Percentiles rank a stretch among this genome's conserved stretches.
phyloP scores from a whole-genome alignment of 2,888 invertebrate genomes.

The Peribatodes rhomboidaria region DNA sequence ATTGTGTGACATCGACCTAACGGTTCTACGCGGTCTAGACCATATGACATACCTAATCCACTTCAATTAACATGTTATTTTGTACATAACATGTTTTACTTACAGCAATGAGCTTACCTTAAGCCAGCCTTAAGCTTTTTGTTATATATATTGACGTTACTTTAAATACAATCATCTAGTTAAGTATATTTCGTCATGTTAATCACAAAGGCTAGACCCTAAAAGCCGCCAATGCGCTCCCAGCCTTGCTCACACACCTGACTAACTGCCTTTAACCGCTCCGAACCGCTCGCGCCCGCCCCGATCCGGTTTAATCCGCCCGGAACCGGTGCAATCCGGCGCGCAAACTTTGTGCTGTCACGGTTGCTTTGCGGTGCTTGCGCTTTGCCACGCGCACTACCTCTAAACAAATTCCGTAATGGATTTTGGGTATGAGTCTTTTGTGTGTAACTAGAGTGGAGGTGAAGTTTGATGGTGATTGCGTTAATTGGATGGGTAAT shows the following conservation, averaged over 20 bases:
- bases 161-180: neutral
- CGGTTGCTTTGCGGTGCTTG: conserved; percentile 76
- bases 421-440: conserved; percentile 50
- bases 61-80: too few species aligned
- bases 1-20: neutral
- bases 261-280: conserved; percentile 65
- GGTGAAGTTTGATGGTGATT: conserved; percentile 8
- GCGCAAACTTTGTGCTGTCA: conserved; percentile 77
- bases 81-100: too few species aligned
- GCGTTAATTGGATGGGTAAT: conserved; percentile 3
- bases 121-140: too few species aligned
- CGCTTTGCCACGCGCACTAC: conserved; percentile 66
- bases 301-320: conserved; percentile 57
- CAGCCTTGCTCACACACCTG: conserved; percentile 44
- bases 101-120: too few species aligned
- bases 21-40: too few species aligned
- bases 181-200: neutral
- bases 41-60: too few species aligned
- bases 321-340: conserved; percentile 72
- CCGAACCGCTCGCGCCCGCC: conserved; percentile 60
- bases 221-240: conserved; percentile 29
- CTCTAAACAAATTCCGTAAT: conserved; percentile 63
- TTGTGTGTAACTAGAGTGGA: conserved; percentile 23
- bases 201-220: conserved; percentile 1
- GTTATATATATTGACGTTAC: neutral